Percentiles rank a stretch among this genome's conserved stretches.
These are phyloP conservation scores for Anguilla rostrata DNA, from an alignment of 2,113 vertebrate species.

Conservation along the genomic window DNA sequence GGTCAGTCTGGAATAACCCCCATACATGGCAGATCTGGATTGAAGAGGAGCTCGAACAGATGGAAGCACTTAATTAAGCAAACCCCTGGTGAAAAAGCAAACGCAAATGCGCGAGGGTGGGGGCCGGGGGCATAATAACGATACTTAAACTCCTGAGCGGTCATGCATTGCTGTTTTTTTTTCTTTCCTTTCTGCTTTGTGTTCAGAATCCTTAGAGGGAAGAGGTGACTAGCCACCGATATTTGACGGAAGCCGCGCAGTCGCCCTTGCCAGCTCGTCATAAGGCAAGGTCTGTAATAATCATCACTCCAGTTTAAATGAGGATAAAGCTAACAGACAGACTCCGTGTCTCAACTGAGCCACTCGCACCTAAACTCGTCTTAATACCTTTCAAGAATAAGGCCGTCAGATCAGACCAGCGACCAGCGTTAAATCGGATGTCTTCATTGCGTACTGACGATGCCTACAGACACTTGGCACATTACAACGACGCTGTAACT, in stretches of 20 bases:
- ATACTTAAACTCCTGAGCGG: too few relatives aligned
- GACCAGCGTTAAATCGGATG: not conserved
- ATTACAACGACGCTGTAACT: not conserved
- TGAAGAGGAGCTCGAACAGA: too few relatives aligned
- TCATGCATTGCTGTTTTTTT: too few relatives aligned
- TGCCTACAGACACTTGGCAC: not conserved
- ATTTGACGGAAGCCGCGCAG: not conserved
- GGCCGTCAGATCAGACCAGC: not conserved
- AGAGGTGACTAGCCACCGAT: not conserved
- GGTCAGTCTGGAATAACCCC: too few relatives aligned
- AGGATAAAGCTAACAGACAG: not conserved
- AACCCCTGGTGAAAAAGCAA: too few relatives aligned
- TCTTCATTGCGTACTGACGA: not conserved
- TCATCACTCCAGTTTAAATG: not conserved
- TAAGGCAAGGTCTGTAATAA: not conserved
- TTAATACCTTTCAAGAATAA: not conserved
- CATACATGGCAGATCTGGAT: too few relatives aligned
- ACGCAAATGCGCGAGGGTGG: too few relatives aligned
- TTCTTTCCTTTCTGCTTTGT: not conserved
- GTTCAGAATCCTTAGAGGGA: not conserved
- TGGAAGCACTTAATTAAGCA: too few relatives aligned
- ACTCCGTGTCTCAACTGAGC: constrained; percentile 5
- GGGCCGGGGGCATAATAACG: too few relatives aligned
- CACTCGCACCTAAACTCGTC: not conserved
- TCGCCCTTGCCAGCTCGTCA: not conserved